These are phyloP conservation scores for Phrynosoma blainvillii DNA, from an alignment of 2,113 vertebrate genomes.

Conservation along the genomic window DNA sequence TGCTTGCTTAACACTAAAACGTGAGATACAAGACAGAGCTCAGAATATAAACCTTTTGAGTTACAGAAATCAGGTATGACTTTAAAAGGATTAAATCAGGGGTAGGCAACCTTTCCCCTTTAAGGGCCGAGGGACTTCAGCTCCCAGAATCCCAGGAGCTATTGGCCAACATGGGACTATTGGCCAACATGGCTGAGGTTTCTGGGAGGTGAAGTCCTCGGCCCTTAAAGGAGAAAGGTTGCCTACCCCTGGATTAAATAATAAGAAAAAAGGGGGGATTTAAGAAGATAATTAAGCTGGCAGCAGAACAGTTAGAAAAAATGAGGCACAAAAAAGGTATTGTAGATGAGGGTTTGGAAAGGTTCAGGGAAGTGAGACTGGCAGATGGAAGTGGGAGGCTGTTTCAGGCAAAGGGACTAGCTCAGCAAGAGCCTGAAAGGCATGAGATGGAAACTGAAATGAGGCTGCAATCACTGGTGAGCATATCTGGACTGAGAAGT, in stretches of 20 bases:
- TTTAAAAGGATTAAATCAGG: not conserved
- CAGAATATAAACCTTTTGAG: not conserved
- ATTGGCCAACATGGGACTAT: too few species aligned
- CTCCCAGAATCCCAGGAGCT: too few species aligned
- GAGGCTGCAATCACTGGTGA: not conserved
- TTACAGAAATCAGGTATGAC: not conserved
- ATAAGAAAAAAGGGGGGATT: not conserved
- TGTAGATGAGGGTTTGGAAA: not conserved
- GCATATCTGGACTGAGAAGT: not conserved
- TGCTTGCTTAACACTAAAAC: not conserved
- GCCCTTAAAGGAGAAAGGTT: too few species aligned
- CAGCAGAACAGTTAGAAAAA: not conserved
- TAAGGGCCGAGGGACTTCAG: too few species aligned
- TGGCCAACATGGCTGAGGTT: too few species aligned
- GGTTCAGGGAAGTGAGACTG: not conserved
- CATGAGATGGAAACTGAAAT: not conserved
- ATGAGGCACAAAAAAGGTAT: not conserved
- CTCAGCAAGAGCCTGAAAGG: not conserved
- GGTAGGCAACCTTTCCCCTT: too few species aligned
- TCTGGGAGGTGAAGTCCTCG: too few species aligned
- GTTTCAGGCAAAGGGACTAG: not conserved
- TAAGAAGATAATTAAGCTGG: not conserved
- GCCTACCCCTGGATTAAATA: not conserved
- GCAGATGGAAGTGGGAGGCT: constrained; percentile 20
- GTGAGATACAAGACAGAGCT: too few species aligned